A percentile compares a stretch with the other conserved stretches of the same genome.
These are phyloP conservation scores for Goniozus legneri DNA, from an alignment of 1,140 invertebrate species.

Conservation along the genomic window DNA sequence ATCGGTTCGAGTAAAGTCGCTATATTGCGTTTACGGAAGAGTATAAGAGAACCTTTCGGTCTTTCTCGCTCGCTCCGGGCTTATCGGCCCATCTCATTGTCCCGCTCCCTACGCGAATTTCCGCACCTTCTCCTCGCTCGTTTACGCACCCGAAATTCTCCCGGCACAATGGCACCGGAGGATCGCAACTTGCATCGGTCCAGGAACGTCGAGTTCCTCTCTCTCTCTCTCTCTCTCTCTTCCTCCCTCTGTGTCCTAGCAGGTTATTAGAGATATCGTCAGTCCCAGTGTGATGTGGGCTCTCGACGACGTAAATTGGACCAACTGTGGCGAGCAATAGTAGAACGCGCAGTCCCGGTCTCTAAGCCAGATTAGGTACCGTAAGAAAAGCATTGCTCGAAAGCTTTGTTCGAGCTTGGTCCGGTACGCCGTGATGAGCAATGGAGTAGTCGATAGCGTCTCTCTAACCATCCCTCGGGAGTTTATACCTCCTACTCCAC, in stretches of 20 bases:
- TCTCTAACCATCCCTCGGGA: slow-evolving; percentile 36
- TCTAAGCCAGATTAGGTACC: slow-evolving; percentile 42
- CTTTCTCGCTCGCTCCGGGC: background rate
- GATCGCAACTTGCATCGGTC: background rate
- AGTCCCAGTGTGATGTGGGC: slow-evolving; percentile 6
- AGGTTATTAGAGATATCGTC: slow-evolving; percentile 30
- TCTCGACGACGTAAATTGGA: slow-evolving; percentile 22
- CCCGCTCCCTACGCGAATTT: background rate
- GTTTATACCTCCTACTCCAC: slow-evolving; percentile 10
- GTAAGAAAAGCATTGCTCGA: slow-evolving; percentile 41
- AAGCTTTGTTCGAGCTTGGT: slow-evolving; percentile 38
- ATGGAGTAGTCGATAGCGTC: slow-evolving; percentile 41
- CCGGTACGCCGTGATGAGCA: slow-evolving; percentile 40
- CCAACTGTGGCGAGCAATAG: background rate
- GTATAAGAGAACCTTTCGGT: too few relatives aligned
- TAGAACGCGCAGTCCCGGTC: background rate
- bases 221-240: too few relatives aligned
- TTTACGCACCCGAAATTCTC: slow-evolving; percentile 10
- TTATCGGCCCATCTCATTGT: too few relatives aligned
- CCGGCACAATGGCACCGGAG: slow-evolving; percentile 3
- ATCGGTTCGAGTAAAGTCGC: slow-evolving; percentile 14
- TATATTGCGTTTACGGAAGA: too few relatives aligned
- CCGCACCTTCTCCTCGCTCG: too few relatives aligned
- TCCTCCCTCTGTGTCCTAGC: slow-evolving; percentile 11
- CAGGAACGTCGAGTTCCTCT: too few relatives aligned